A percentile compares a stretch with the other conserved stretches of the same genome.
phyloP scores from a whole-genome alignment of 2,888 invertebrate genomes.

The Hirudinaria manillensis region DNA sequence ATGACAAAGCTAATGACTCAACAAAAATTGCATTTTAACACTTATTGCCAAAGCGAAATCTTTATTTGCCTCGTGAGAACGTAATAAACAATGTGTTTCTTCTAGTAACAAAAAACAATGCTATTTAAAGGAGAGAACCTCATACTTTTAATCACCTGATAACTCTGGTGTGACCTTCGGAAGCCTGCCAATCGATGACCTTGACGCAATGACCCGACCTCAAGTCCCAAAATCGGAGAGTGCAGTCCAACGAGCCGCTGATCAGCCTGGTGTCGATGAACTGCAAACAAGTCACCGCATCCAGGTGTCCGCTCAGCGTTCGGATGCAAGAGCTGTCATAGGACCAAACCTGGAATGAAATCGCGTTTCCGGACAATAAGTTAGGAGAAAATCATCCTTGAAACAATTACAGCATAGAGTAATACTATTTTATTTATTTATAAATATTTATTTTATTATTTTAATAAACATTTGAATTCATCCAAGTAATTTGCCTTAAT shows the following conservation, averaged over 20 bases:
- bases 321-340: constrained; percentile 53
- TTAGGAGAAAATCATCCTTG: not conserved
- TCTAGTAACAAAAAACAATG: no score
- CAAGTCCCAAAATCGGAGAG: constrained; percentile 58
- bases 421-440: no score
- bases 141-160: constrained; percentile 47
- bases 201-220: constrained; percentile 54
- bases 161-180: constrained; percentile 59
- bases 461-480: not conserved
- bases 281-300: constrained; percentile 58
- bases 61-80: no score
- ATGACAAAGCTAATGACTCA: no score
- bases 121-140: no score
- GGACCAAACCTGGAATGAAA: constrained; percentile 54
- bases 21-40: no score
- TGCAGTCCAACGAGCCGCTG: constrained; percentile 57
- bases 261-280: constrained; percentile 56
- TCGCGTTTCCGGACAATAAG: not conserved
- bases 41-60: no score
- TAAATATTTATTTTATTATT: no score
- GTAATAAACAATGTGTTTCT: no score
- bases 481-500: constrained; percentile 49
- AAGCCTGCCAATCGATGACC: constrained; percentile 59
- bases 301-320: constrained; percentile 56
- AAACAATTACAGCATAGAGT: no score